Percentiles rank a stretch among this genome's conserved stretches.
These are phyloP conservation scores for Tylochromis polylepis DNA, from an alignment of 2,113 vertebrate genomes.

Conservation along the genomic window DNA sequence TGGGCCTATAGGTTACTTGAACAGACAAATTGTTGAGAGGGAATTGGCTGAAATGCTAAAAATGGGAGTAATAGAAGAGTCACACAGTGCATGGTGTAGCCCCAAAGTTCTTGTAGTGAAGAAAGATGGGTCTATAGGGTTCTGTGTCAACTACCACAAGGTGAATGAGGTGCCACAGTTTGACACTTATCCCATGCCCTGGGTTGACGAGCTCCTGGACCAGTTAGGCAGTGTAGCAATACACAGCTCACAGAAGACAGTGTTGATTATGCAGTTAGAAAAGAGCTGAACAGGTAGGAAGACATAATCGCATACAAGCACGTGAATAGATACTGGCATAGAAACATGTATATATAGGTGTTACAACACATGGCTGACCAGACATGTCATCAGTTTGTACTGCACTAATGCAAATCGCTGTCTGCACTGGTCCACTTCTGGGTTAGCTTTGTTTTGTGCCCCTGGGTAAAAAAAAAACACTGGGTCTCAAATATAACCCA, in stretches of 20 bases:
- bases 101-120: neutral
- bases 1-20: neutral
- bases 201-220: neutral
- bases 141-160: neutral
- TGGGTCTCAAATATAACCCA: neutral
- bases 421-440: neutral
- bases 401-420: neutral
- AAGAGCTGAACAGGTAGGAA: neutral
- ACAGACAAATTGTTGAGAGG: neutral
- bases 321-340: neutral
- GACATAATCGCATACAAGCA: neutral
- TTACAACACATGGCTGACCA: neutral
- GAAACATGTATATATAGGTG: neutral
- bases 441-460: neutral
- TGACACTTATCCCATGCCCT: neutral
- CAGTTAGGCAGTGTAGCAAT: neutral
- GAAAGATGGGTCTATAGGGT: neutral
- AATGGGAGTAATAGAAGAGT: neutral
- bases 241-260: neutral
- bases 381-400: neutral
- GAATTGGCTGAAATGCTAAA: neutral
- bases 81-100: neutral
- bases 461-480: neutral
- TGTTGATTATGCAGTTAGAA: neutral
- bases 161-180: neutral